A percentile compares a stretch with the other conserved stretches of the same genome.
phyloP scores from a whole-genome alignment of 2,888 invertebrate genomes.

The Agrotis segetum region DNA sequence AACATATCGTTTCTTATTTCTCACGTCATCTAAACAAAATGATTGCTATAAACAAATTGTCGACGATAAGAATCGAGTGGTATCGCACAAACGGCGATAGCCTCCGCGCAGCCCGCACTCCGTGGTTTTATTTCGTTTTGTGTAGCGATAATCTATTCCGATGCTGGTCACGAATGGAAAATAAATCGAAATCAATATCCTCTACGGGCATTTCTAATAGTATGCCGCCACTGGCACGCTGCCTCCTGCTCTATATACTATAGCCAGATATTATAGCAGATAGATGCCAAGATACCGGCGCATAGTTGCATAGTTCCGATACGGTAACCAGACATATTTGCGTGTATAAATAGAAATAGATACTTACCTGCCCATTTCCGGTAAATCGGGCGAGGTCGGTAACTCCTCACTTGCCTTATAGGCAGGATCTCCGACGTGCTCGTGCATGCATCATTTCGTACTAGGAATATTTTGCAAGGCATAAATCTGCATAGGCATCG shows the following conservation, averaged over 20 bases:
- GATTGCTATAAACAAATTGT: conserved; percentile 73
- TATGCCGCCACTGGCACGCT: conserved; percentile 72
- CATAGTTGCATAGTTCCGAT: conserved; percentile 58
- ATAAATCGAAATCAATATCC: conserved; percentile 88
- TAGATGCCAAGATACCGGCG: conserved; percentile 33
- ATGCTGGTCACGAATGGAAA: conserved; percentile 84
- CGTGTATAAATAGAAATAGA: conserved; percentile 61
- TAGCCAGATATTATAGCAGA: conserved; percentile 40
- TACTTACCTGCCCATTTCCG: conserved; percentile 62
- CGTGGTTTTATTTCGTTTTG: conserved; percentile 72
- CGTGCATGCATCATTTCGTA: conserved; percentile 52
- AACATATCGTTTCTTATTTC: conserved; percentile 65
- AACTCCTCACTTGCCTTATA: conserved; percentile 48
- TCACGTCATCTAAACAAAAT: conserved; percentile 69
- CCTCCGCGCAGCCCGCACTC: conserved; percentile 59
- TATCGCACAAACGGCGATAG: conserved; percentile 71
- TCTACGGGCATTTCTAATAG: conserved; percentile 82
- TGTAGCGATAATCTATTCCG: conserved; percentile 81
- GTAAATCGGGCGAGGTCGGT: conserved; percentile 65
- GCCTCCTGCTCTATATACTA: conserved; percentile 52
- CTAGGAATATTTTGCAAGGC: conserved; percentile 41
- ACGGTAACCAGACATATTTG: conserved; percentile 60
- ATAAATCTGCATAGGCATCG: conserved; percentile 41
- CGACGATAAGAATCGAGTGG: conserved; percentile 66
- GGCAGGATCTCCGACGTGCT: conserved; percentile 39